Conservation (phyloP, 1,140 invertebrate genomes). For the Sitobion miscanthi region DNA sequence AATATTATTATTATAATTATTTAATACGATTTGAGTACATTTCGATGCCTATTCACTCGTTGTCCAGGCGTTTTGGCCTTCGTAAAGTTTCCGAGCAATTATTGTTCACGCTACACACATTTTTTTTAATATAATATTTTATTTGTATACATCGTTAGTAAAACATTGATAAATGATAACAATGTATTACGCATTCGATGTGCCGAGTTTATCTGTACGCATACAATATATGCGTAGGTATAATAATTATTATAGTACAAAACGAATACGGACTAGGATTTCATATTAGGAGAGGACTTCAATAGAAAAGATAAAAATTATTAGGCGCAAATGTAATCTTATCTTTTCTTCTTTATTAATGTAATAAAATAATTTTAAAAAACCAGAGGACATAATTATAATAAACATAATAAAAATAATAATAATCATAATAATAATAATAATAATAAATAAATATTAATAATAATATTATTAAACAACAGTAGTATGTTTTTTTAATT, state of each 20-base stretch:
- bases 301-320: conserved; percentile 31
- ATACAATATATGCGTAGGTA: background rate
- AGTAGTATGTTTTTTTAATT: conserved; percentile 36
- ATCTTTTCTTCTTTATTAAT: conserved; percentile 39
- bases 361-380: conserved; percentile 34
- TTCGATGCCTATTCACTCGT: conserved; percentile 21
- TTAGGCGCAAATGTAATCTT: conserved; percentile 29
- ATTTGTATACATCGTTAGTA: background rate
- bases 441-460: conserved; percentile 39
- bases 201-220: background rate
- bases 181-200: conserved; percentile 35
- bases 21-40: background rate
- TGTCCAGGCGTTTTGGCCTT: background rate
- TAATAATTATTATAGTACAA: background rate
- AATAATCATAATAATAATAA: conserved; percentile 28
- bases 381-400: conserved; percentile 37
- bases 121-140: background rate
- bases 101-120: background rate
- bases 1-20: background rate
- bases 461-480: conserved; percentile 34
- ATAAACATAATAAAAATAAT: background rate
- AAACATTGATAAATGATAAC: conserved; percentile 27
- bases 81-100: background rate
- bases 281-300: background rate
- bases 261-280: background rate